Evolutionary conservation across 2,113 vertebrate species (phyloP), one percentile per base, ranked within the genome.

Genomic region (Syrmaticus mikado): DNA sequence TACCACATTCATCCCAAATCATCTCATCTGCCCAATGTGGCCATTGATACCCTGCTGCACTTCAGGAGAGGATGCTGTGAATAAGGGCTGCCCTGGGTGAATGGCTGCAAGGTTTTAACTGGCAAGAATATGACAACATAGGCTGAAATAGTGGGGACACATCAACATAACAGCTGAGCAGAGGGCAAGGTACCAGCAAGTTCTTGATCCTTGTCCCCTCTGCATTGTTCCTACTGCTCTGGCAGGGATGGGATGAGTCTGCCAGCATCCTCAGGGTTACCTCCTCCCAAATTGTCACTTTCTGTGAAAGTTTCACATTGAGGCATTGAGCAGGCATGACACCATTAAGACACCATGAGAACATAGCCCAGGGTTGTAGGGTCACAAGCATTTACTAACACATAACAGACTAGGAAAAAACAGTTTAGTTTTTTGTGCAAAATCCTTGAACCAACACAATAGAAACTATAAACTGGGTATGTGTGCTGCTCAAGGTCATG

Each of bases 21-120:
- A 61, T 11, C 13, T n/a, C 38, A 27, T 32, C 10, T 8, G 0
- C 38, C 25, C 41, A 61, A n/a, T 0, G 1, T 40, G 34, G 8
- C 27, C 20, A 19, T 8, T 27, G 25, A 52, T 28, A 28, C 27
- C 13, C 32, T 13, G 30, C 53, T 68, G 19, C 0, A 0, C 2
- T 2, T 60, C 43, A 70, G 27, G 17, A 65, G 13, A 5, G 10
- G 3, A 2, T 34, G 34, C 21, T 67, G 3, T 9, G 48, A 62
- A 61, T 28, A 83, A 83, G 22, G 15, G 13, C 36, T 30, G 9
- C 41, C 22, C 41, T 60, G 19, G 13, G 10, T 72, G 36, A 67
- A 64, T 8, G 58, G 41, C 10, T 27, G 27, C 28, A 34, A 75
- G 58, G 72, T 67, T 71, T 38, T 67, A 57, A 68, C 32, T 55